Percentiles rank a stretch among this genome's conserved stretches.
phyloP scores from a whole-genome alignment of 1,140 invertebrate species.

The Tetragnatha versicolor region DNA sequence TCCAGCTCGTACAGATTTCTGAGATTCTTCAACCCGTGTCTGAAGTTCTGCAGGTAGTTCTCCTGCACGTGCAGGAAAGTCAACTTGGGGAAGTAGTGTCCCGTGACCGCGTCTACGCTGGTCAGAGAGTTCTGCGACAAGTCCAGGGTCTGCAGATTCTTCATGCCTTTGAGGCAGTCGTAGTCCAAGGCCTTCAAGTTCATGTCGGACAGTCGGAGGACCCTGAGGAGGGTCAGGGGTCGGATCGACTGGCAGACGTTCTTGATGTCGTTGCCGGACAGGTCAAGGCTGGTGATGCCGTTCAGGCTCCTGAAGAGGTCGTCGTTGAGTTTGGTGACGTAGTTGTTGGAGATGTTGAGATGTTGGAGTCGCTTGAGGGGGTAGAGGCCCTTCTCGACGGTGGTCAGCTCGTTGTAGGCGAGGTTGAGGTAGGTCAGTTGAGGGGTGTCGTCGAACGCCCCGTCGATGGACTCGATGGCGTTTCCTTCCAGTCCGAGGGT shows the following conservation, averaged over 20 bases:
- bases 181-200: slow-evolving; percentile 61
- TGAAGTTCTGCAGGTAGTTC: slow-evolving; percentile 13
- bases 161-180: slow-evolving; percentile 19
- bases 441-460: slow-evolving; percentile 17
- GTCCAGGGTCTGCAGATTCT: slow-evolving; percentile 73
- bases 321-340: slow-evolving; percentile 65
- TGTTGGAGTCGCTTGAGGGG: slow-evolving; percentile 69
- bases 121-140: slow-evolving; percentile 78
- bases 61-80: background rate
- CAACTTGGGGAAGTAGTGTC: slow-evolving; percentile 30
- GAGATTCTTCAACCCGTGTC: slow-evolving; percentile 28
- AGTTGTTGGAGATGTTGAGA: slow-evolving; percentile 71
- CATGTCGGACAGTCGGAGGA: slow-evolving; percentile 36
- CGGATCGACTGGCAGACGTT: background rate
- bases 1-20: slow-evolving; percentile 12
- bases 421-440: slow-evolving; percentile 65
- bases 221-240: slow-evolving; percentile 28
- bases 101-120: slow-evolving; percentile 42
- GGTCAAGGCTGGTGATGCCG: slow-evolving; percentile 15
- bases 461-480: background rate
- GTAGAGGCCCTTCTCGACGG: slow-evolving; percentile 69
- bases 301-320: slow-evolving; percentile 17
- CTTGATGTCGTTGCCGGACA: slow-evolving; percentile 36
- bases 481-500: slow-evolving; percentile 14
- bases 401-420: slow-evolving; percentile 69